A percentile compares a stretch with the other conserved stretches of the same genome.
Conservation (phyloP, 2,113 vertebrate species). For the Passer domesticus region DNA sequence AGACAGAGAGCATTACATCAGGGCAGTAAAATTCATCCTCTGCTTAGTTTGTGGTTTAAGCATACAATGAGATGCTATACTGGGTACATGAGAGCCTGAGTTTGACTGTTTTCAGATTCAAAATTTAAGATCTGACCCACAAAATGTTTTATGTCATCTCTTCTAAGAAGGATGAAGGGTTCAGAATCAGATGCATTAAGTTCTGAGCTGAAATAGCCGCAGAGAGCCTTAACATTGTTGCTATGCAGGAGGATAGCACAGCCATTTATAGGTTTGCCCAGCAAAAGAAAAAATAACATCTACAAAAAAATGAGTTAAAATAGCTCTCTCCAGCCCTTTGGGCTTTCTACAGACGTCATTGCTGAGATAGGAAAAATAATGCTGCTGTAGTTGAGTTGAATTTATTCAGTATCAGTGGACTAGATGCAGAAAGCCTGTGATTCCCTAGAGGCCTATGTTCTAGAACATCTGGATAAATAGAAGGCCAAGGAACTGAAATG, state of each 20-base stretch:
- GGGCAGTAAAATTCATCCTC: not conserved
- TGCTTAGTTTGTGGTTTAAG: not conserved
- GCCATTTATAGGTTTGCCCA: conserved; percentile 51
- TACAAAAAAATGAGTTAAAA: conserved; percentile 39
- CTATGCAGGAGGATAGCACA: not conserved
- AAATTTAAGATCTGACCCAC: not conserved
- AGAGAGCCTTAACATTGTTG: conserved; percentile 4
- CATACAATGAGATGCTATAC: rapidly evolving
- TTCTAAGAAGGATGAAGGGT: not conserved
- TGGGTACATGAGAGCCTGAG: not conserved
- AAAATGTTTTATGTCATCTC: not conserved
- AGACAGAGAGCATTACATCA: not conserved
- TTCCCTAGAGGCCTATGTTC: not conserved
- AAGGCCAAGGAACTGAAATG: not conserved
- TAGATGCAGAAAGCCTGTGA: not conserved
- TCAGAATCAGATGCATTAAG: conserved; percentile 39
- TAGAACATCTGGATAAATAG: conserved; percentile 12
- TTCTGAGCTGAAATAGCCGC: not conserved
- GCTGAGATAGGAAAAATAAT: conserved; percentile 37
- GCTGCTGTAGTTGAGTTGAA: not conserved
- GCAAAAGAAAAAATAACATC: conserved; percentile 42
- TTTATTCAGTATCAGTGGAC: not conserved
- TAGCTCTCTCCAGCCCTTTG: conserved; percentile 42
- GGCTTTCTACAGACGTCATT: conserved; percentile 11
- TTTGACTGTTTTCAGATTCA: not conserved